These are phyloP conservation scores for Brachyalestes nurse DNA, from an alignment of 2,797 vertebrate species.

Conservation along the genomic window DNA sequence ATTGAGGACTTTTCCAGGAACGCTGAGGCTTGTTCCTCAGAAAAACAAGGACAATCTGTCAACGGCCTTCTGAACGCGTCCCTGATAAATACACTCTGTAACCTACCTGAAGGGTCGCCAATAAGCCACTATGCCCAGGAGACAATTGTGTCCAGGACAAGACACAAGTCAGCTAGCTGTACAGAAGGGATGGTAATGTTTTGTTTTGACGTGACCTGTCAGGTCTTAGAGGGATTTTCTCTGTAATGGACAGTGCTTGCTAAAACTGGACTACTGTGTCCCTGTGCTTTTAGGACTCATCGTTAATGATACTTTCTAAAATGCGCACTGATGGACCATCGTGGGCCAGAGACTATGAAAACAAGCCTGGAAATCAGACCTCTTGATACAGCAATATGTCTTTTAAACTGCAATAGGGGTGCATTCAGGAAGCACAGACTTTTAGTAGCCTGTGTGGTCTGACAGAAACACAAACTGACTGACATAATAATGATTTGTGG, in stretches of 20 bases:
- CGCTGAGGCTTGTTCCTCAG: constrained; percentile 4
- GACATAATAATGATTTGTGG: neutral
- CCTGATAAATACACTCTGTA: constrained; percentile 22
- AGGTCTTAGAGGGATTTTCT: constrained; percentile 3
- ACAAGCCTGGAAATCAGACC: constrained; percentile 15
- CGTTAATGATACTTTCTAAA: constrained; percentile 25
- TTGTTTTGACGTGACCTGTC: neutral
- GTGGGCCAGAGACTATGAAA: constrained; percentile 37
- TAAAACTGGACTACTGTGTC: constrained; percentile 17
- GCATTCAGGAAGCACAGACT: constrained; percentile 7
- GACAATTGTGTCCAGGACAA: constrained; percentile 27
- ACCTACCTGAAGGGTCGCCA: constrained; percentile 24
- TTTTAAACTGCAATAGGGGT: constrained; percentile 33
- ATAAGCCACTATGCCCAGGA: constrained; percentile 34
- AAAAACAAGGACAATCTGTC: constrained; percentile 32
- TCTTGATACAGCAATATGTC: constrained; percentile 49
- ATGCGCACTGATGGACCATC: neutral
- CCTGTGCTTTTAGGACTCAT: constrained; percentile 15
- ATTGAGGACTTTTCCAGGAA: constrained; percentile 21
- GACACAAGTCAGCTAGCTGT: constrained; percentile 12
- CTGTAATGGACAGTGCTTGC: constrained; percentile 13
- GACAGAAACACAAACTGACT: neutral
- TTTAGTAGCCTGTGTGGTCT: neutral
- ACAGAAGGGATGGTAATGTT: neutral
- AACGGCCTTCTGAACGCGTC: constrained; percentile 17